Percentiles rank a stretch among this genome's conserved stretches.
These are phyloP conservation scores for Argya squamiceps DNA, from an alignment of 2,797 vertebrate genomes.

Conservation along the genomic window DNA sequence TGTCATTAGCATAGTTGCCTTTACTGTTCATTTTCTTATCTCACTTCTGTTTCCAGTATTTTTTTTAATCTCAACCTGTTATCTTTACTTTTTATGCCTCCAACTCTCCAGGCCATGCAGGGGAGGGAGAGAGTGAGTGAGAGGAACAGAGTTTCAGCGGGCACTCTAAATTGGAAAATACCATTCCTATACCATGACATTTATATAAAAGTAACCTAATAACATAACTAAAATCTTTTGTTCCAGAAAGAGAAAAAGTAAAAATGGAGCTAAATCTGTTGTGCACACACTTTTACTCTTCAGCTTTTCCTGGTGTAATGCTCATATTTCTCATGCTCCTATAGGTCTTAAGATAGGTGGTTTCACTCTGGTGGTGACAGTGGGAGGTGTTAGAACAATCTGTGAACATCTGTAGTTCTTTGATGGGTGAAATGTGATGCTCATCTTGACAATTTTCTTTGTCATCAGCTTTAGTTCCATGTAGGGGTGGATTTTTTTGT, in stretches of 20 bases:
- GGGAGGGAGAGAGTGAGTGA: not conserved
- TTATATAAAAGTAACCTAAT: not conserved
- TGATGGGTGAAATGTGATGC: not conserved
- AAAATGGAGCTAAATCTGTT: not conserved
- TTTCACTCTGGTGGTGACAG: not conserved
- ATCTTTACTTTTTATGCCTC: not conserved
- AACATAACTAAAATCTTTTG: not conserved
- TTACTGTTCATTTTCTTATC: not conserved
- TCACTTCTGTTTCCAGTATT: not conserved
- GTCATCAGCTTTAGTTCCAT: not conserved
- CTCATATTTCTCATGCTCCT: not conserved
- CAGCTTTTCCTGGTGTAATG: not conserved
- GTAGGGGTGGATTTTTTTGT: fast-evolving
- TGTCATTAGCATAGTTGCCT: not conserved
- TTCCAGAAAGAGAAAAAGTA: not conserved
- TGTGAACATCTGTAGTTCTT: not conserved
- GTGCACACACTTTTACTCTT: not conserved
- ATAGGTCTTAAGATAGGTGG: not conserved
- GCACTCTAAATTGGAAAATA: not conserved
- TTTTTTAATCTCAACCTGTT: not conserved
- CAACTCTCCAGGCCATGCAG: fast-evolving
- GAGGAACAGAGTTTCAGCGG: not conserved
- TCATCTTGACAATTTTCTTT: not conserved
- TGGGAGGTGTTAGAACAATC: not conserved
- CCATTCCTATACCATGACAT: not conserved